Percentiles rank a stretch among this genome's conserved stretches.
Evolutionary conservation across 2,888 invertebrate genomes (phyloP).

Genomic region (Amphipoea lucens): DNA sequence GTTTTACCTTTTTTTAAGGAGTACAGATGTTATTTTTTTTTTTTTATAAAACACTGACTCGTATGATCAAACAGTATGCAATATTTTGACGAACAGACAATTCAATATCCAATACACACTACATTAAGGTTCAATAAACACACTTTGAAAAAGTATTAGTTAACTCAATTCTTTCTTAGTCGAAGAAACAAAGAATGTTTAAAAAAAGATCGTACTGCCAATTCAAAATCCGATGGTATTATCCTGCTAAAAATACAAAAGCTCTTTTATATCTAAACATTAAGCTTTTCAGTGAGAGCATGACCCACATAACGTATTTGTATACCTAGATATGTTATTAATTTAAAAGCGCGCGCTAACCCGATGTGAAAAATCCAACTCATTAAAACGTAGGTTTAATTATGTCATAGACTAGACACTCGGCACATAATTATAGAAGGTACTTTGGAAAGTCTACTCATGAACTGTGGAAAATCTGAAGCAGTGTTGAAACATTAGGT

Average conservation of each 20-base stretch:
- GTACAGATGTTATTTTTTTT: background rate
- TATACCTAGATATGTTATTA: constrained; percentile 54
- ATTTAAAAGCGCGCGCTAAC: constrained; percentile 55
- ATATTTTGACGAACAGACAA: no score
- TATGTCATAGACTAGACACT: constrained; percentile 66
- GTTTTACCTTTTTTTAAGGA: background rate
- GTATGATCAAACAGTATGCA: background rate
- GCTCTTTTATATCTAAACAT: constrained; percentile 28
- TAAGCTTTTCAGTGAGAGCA: constrained; percentile 16
- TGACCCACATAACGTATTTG: constrained; percentile 41
- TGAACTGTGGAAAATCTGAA: constrained; percentile 40
- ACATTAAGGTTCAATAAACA: no score
- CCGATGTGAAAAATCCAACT: constrained; percentile 62
- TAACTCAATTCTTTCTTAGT: background rate
- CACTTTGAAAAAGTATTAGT: no score
- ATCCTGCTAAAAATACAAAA: constrained; percentile 35
- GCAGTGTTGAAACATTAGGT: constrained; percentile 36
- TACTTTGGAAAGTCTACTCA: constrained; percentile 49
- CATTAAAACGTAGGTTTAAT: constrained; percentile 70
- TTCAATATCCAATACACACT: no score
- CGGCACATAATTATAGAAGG: constrained; percentile 60
- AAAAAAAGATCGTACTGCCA: background rate
- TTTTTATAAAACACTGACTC: background rate
- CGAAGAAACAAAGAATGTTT: background rate
- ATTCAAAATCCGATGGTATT: constrained; percentile 3